Evolutionary conservation across 2,797 vertebrate species (phyloP).

Genomic region (Sciaenops ocellatus): DNA sequence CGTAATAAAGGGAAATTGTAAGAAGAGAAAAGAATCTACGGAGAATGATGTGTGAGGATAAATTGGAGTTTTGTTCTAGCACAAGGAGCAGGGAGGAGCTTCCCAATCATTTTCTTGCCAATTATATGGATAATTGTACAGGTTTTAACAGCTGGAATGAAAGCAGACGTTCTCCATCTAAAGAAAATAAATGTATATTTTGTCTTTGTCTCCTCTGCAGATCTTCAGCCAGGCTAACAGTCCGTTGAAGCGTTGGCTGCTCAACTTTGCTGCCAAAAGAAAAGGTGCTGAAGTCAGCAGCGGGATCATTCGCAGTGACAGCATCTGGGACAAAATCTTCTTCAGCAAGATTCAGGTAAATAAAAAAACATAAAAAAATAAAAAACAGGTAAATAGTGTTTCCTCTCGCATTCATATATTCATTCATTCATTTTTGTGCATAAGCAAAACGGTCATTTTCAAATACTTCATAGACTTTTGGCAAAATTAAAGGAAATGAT

Average conservation of each 20-base stretch:
- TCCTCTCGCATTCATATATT: neutral
- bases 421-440: neutral
- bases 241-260: slow-evolving; percentile 92
- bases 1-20: neutral
- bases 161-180: too few relatives aligned
- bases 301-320: slow-evolving; percentile 93
- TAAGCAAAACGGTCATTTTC: neutral
- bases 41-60: neutral
- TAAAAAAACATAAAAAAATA: too few relatives aligned
- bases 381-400: slow-evolving; percentile 85
- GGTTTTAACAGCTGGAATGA: neutral
- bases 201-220: slow-evolving; percentile 74
- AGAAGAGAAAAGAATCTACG: neutral
- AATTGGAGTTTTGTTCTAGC: neutral
- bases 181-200: neutral
- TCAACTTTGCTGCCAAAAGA: slow-evolving; percentile 94
- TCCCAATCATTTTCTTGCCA: neutral
- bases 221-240: slow-evolving; percentile 97
- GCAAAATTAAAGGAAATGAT: neutral
- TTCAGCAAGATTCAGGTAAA: slow-evolving; percentile 97
- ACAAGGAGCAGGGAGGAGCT: too few relatives aligned
- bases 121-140: neutral
- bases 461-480: neutral
- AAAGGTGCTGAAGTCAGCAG: slow-evolving; percentile 94
- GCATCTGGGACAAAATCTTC: slow-evolving; percentile 97